Evolutionary conservation across 2,888 invertebrate genomes (phyloP).

Genomic region (Cyrtodaria siliqua): DNA sequence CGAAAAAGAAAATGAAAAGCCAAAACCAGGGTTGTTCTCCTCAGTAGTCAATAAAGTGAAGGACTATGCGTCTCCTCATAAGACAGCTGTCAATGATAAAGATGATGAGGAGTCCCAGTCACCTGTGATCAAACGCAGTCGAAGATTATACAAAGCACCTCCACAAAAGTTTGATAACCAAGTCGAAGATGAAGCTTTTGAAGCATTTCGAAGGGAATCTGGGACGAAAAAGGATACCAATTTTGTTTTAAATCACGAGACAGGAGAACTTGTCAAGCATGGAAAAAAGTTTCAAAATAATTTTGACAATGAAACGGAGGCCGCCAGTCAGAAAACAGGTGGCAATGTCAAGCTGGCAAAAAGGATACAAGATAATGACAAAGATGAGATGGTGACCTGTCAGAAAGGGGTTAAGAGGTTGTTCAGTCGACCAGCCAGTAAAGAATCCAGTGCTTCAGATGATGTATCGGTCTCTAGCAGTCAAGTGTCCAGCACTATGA

Average conservation of each 20-base stretch:
- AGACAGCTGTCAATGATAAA: background rate
- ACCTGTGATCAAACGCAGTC: constrained; percentile 20
- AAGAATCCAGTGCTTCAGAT: constrained; percentile 53
- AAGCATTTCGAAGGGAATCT: background rate
- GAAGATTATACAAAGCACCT: background rate
- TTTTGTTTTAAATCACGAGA: no score
- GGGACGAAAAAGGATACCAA: background rate
- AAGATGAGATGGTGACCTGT: background rate
- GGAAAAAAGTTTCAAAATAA: no score
- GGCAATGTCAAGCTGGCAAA: background rate
- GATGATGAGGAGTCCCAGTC: constrained; percentile 34
- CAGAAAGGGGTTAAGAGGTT: constrained; percentile 1
- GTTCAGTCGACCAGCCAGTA: constrained; percentile 50
- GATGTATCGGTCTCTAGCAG: constrained; percentile 53
- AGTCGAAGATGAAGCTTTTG: constrained; percentile 1
- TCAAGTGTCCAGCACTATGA: constrained; percentile 65
- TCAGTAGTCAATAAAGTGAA: constrained; percentile 14
- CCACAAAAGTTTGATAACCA: background rate
- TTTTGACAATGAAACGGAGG: no score
- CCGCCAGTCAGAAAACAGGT: no score
- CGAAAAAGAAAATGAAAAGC: constrained; percentile 3
- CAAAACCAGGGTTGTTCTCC: constrained; percentile 4
- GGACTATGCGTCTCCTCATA: constrained; percentile 3
- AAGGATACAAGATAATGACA: background rate
- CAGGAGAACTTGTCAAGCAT: no score